Conservation (phyloP, 2,797 vertebrate species). For the Halcyon smyrnensis region DNA sequence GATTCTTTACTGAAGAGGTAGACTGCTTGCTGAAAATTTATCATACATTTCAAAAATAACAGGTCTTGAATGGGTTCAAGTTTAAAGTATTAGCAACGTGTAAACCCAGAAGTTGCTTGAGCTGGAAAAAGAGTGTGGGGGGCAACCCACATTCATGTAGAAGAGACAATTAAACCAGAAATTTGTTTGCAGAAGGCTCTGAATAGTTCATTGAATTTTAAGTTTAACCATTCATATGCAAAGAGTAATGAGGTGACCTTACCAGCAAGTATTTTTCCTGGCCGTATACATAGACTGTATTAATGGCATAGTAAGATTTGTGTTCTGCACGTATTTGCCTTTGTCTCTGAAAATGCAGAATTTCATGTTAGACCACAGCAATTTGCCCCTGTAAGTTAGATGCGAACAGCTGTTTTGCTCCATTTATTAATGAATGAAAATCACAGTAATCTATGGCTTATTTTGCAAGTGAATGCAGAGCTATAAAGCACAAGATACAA, state of each 20-base stretch:
- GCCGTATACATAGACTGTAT: slow-evolving; percentile 95
- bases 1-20: background rate
- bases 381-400: background rate
- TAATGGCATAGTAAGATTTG: slow-evolving; percentile 95
- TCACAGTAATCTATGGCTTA: background rate
- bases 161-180: background rate
- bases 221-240: background rate
- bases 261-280: slow-evolving; percentile 99
- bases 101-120: background rate
- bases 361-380: background rate
- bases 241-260: slow-evolving; percentile 62
- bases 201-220: background rate
- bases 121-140: background rate
- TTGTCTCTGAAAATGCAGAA: slow-evolving; percentile 84
- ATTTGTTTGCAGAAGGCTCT: background rate
- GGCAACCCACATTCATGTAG: background rate
- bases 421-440: background rate
- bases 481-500: background rate
- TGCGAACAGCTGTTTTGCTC: background rate
- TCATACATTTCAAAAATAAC: background rate
- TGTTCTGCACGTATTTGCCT: slow-evolving; percentile 91
- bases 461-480: background rate
- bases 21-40: background rate
- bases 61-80: background rate
- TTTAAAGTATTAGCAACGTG: background rate